Conservation (phyloP, 2,797 vertebrate genomes). For the Gymnoscopelus braueri region DNA sequence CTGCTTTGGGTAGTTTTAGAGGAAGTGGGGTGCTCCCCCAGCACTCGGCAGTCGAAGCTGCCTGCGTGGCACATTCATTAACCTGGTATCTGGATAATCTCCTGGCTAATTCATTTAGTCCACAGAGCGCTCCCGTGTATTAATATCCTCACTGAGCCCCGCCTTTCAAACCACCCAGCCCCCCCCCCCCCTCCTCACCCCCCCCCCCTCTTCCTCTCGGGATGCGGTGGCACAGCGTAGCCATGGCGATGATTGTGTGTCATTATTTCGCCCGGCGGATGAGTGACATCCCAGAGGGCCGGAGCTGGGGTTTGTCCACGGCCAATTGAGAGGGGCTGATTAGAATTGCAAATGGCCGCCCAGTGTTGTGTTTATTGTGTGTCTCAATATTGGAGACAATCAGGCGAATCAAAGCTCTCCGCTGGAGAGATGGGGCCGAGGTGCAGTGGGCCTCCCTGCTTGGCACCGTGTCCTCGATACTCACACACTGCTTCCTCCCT, state of each 20-base stretch:
- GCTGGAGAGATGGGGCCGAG: constrained; percentile 79
- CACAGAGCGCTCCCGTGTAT: constrained; percentile 71
- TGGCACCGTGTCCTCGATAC: constrained; percentile 72
- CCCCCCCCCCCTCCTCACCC: background rate
- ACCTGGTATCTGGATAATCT: constrained; percentile 78
- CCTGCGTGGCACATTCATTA: constrained; percentile 73
- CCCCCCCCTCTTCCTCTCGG: constrained; percentile 49
- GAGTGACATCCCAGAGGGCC: constrained; percentile 82
- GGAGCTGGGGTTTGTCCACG: constrained; percentile 69
- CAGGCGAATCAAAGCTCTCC: constrained; percentile 82
- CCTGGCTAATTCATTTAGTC: constrained; percentile 80
- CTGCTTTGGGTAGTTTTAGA: constrained; percentile 23
- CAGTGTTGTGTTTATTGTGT: constrained; percentile 85
- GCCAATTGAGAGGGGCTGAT: constrained; percentile 77
- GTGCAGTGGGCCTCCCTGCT: constrained; percentile 78
- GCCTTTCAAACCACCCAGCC: background rate
- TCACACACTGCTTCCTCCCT: constrained; percentile 28
- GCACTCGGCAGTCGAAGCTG: constrained; percentile 47
- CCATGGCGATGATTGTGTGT: constrained; percentile 82
- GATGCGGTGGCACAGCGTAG: constrained; percentile 66
- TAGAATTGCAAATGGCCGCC: constrained; percentile 83
- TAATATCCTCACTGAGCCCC: constrained; percentile 71
- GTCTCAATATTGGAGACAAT: constrained; percentile 84
- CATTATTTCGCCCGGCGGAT: constrained; percentile 82
- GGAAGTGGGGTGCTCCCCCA: constrained; percentile 21